Evolutionary conservation across 2,113 vertebrate species (phyloP).

Genomic region (Xenopus laevis): DNA sequence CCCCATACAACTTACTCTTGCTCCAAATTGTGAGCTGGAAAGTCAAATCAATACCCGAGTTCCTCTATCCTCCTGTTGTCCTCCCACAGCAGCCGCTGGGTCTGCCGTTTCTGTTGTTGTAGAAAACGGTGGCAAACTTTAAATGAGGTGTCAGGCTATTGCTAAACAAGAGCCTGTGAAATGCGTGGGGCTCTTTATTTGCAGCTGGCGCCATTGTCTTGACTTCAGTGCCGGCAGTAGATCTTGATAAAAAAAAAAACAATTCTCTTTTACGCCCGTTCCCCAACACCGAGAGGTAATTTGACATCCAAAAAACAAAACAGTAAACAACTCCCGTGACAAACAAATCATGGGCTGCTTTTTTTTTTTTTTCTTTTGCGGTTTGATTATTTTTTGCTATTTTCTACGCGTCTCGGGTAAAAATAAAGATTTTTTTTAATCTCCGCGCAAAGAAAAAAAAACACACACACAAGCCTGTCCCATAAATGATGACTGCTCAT

Average conservation of each 20-base stretch:
- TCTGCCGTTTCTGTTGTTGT: too few relatives aligned
- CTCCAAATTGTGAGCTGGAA: too few relatives aligned
- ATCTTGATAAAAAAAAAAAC: constrained; percentile 15
- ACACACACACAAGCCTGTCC: constrained; percentile 63
- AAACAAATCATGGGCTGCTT: constrained; percentile 33
- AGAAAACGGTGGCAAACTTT: too few relatives aligned
- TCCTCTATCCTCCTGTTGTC: too few relatives aligned
- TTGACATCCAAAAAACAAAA: constrained; percentile 37
- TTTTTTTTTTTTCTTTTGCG: constrained; percentile 45
- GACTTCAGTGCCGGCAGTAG: background rate
- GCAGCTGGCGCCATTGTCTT: background rate
- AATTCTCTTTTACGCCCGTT: constrained; percentile 1
- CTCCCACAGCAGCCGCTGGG: too few relatives aligned
- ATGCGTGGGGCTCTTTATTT: too few relatives aligned
- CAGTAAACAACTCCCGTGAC: constrained; percentile 23
- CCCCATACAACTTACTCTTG: too few relatives aligned
- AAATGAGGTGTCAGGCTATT: too few relatives aligned
- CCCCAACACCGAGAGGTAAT: constrained; percentile 27
- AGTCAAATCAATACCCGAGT: too few relatives aligned
- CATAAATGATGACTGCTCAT: constrained; percentile 60
- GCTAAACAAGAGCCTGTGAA: too few relatives aligned
- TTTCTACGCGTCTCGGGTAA: background rate
- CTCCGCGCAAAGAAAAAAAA: too few relatives aligned
- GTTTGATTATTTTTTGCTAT: constrained; percentile 50
- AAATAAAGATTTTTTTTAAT: too few relatives aligned